Percentiles rank a stretch among this genome's conserved stretches.
These are phyloP conservation scores for Drosophila anceps DNA, from an alignment of 2,888 invertebrate species.

Conservation along the genomic window DNA sequence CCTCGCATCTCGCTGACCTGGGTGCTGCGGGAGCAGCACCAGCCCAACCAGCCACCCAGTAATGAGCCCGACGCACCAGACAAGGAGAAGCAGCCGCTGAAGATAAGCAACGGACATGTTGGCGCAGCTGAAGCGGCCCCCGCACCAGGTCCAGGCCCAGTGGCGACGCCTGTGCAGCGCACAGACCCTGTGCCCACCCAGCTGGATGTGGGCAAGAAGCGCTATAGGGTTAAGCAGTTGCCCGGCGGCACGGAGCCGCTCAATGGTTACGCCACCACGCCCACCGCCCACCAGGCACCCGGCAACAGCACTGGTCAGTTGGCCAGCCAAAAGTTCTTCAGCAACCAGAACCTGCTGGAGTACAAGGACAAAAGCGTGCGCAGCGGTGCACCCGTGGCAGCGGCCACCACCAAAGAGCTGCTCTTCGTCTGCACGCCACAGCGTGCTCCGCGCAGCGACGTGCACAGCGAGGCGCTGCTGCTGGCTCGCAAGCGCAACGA, in stretches of 20 bases:
- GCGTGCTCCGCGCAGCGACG: slow-evolving; percentile 75
- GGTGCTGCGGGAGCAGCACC: slow-evolving; percentile 89
- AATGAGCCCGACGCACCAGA: slow-evolving; percentile 3
- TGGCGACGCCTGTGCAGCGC: slow-evolving; percentile 33
- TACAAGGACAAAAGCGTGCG: slow-evolving; percentile 70
- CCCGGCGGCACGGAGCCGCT: slow-evolving; percentile 70
- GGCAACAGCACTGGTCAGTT: slow-evolving; percentile 70
- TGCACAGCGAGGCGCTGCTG: slow-evolving; percentile 74
- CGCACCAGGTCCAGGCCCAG: slow-evolving; percentile 19
- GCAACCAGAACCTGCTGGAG: slow-evolving; percentile 84
- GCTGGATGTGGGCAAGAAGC: slow-evolving; percentile 75
- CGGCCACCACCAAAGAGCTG: slow-evolving; percentile 82
- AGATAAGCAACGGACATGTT: neutral
- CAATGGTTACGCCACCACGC: slow-evolving; percentile 83
- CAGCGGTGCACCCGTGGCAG: slow-evolving; percentile 56
- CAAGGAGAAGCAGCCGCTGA: slow-evolving; percentile 32
- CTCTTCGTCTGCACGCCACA: slow-evolving; percentile 85
- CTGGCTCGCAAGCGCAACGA: slow-evolving; percentile 82
- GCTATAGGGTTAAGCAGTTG: slow-evolving; percentile 74
- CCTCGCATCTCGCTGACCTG: slow-evolving; percentile 91
- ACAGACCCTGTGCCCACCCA: slow-evolving; percentile 66
- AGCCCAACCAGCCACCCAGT: slow-evolving; percentile 82
- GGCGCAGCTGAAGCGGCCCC: neutral
- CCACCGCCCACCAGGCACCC: slow-evolving; percentile 81
- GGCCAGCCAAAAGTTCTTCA: slow-evolving; percentile 84